Base-by-base conservation (phyloP, 1,140 invertebrate genomes). In the Caerostris darwini region DNA sequence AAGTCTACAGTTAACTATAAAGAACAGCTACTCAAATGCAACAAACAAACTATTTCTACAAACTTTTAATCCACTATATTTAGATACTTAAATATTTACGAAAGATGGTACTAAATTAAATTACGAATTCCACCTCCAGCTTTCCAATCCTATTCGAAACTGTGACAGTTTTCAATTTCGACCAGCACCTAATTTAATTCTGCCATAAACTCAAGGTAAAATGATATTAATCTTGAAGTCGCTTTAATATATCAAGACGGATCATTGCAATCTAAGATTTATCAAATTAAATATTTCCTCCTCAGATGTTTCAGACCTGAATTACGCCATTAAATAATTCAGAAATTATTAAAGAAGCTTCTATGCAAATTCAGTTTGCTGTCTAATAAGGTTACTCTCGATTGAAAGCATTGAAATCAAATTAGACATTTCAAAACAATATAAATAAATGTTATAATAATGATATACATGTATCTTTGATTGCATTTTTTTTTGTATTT, bases 141-240 rank as follows among this genome's bases (percentile, higher is more conserved):
- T 53, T 77, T 34, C 71, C 8, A 34, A 5, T 77, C 53, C 71
- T 8, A 5, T 50, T 5, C 14, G 34, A 5, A 77, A 5, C 71
- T 14, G 71, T 77, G 71, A 77, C 71, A 77, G 71, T 77, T 77
- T 77, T 77, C 71, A 77, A 77, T 77, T 77, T 50, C 50, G 19
- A 34, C 34, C 19, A 34, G 10, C 71, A 77, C 8, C 71, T 77
- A 77, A 77, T 77, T 77, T 53, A 77, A 77, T 77, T 77, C 34
- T 5, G 71, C 50, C 34, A 50, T 34, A 77, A 77, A 77, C 34
- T 10, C 50, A 50, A 77, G 71, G 50, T 77, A 77, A 17, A 34
- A 4, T 34, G 10, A 77, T 77, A 77, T 77, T 77, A 77, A 77
- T 77, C 34, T 77, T 77, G 34, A 8, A 12, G 50, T 50, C 53